Base-by-base conservation (phyloP, 2,113 vertebrate genomes). In the Tychaedon coryphoeus region DNA sequence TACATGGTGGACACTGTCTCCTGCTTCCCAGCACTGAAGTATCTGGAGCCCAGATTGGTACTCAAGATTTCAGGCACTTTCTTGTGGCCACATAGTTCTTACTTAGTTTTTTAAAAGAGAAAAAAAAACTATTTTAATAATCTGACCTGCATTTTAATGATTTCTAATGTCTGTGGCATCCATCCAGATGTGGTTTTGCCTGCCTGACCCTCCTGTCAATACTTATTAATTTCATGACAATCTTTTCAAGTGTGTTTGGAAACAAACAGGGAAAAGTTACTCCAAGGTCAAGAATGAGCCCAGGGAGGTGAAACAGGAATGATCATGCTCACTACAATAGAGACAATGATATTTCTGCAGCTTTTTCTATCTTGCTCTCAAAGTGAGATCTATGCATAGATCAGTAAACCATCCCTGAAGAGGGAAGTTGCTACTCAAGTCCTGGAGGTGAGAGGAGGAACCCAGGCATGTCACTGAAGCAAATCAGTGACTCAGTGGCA, bases 211-310 rank as follows among this genome's bases (percentile, higher is more conserved):
- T 83, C 60, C 82, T 92, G 95, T 95, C 95, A 88, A 97, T 97
- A 92, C 88, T 86, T 94, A 96, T 94, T 97, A 97, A 90, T 97
- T 96, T 95, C 93, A 94, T 50, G 36, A 53, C 88, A 48, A 84
- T 88, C 90, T 93, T 93, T 77, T 86, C 82, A 80, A 95, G 72
- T 61, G 65, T 93, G 92, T 94, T 94, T 97, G 92, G 94, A 96
- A 96, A 96, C 86, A 96, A 94, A 97, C 47, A 94, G 79, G 75
- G 86, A 88, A 82, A 88, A 95, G 92, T 93, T 96, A 88, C 75
- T 92, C 86, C 72, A 48, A 93, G 90, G 90, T 93, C 94, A 95
- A 90, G 92, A 96, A 93, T 69, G 90, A 95, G 75, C 28, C 72
- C 64, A 77, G 64, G 47, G 82, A 95, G 92, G 69, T 2, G 5